Percentiles rank a stretch among this genome's conserved stretches.
These are phyloP conservation scores for Peromyscus melanophrys DNA, from an alignment of 2,797 vertebrate genomes.

Conservation along the genomic window DNA sequence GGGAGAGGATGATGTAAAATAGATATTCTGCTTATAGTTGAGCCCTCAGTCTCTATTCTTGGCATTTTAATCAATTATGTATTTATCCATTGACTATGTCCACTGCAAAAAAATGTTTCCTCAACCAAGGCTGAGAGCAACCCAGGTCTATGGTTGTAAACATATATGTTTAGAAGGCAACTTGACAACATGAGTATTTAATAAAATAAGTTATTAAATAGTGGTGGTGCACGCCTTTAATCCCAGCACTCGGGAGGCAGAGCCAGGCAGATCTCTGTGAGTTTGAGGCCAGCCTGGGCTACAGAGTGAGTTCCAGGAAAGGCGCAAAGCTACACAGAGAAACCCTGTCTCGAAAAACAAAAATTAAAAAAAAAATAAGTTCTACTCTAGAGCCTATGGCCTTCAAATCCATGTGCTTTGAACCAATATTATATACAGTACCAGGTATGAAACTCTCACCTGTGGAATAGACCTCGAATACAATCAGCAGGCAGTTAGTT, in stretches of 20 bases:
- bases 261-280: too few relatives aligned
- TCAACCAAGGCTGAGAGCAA: background rate
- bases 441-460: background rate
- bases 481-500: background rate
- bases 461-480: background rate
- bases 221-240: too few relatives aligned
- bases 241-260: too few relatives aligned
- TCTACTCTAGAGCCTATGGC: background rate
- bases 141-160: background rate
- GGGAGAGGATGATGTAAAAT: background rate
- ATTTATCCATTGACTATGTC: background rate
- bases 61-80: background rate
- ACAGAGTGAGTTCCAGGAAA: too few relatives aligned
- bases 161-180: background rate
- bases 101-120: background rate
- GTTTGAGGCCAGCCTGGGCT: too few relatives aligned
- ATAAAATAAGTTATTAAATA: background rate
- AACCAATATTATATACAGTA: background rate
- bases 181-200: background rate
- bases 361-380: background rate
- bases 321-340: too few relatives aligned
- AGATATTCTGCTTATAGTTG: background rate
- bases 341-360: too few relatives aligned
- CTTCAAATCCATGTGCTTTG: background rate
- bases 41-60: background rate